Percentiles rank a stretch among this genome's conserved stretches.
phyloP scores from a whole-genome alignment of 2,797 vertebrate genomes.

The Crenuchus spilurus region DNA sequence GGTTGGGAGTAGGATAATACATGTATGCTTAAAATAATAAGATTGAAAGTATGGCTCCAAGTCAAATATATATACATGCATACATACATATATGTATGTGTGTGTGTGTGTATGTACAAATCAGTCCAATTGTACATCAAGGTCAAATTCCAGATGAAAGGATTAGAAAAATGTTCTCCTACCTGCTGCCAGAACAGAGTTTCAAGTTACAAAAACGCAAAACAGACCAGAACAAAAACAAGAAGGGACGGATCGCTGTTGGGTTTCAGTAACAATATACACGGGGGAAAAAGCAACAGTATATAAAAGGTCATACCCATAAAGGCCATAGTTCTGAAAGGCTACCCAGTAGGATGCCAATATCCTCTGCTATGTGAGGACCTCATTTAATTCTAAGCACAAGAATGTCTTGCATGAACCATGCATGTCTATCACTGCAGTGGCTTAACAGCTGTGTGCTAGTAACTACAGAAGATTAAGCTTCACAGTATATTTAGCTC shows the following conservation, averaged over 20 bases:
- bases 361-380: constrained; percentile 66
- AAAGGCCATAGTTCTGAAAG: background rate
- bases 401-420: background rate
- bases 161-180: background rate
- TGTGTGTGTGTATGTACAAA: too few species aligned
- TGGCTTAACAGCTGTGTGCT: constrained; percentile 60
- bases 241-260: too few species aligned
- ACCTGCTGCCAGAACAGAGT: background rate
- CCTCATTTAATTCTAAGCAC: constrained; percentile 32
- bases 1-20: background rate
- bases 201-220: too few species aligned
- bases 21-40: background rate
- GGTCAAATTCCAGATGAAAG: background rate
- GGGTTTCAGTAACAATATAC: too few species aligned
- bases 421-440: constrained; percentile 8
- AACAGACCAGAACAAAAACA: too few species aligned
- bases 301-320: constrained; percentile 23
- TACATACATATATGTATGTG: too few species aligned
- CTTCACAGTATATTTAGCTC: constrained; percentile 71
- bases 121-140: background rate
- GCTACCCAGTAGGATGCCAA: background rate
- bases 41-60: background rate
- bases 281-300: background rate
- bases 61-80: too few species aligned
- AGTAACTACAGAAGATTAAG: constrained; percentile 55